Evolutionary conservation across 2,113 vertebrate species (phyloP), one percentile per base, ranked within the genome.

Genomic region (Scatophagus argus): DNA sequence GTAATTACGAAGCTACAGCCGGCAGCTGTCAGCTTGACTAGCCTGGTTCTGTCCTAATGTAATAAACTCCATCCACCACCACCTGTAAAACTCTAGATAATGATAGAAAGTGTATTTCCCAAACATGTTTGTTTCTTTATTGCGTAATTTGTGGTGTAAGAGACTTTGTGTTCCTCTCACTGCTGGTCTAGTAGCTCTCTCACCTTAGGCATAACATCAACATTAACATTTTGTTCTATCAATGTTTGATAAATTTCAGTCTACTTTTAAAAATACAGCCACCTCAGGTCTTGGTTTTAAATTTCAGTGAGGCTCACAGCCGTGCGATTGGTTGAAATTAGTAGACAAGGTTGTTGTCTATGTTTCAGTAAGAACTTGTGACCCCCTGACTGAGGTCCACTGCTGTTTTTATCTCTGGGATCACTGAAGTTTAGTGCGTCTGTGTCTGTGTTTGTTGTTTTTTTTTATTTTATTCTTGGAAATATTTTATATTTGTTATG

Each of bases 381-480:
- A n/a, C n/a, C n/a, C n/a, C n/a, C n/a, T n/a, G n/a, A n/a, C n/a
- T n/a, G n/a, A n/a, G n/a, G n/a, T n/a, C n/a, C n/a, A n/a, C n/a
- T n/a, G n/a, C 29, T 17, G 21, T 52, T 77, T 27, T 38, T 70
- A 32, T 52, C 5, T 12, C 12, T 55, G 21, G 0, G 9, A 23
- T 34, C 34, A 52, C 17, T 27, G 10, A 3, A 16, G 12, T 58
- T 62, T 32, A 38, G 6, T 65, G 14, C 49, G 29, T 74, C 44
- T 69, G 10, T 59, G 27, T 59, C n/a, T n/a, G n/a, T n/a, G n/a
- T n/a, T n/a, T n/a, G n/a, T n/a, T n/a, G n/a, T n/a, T n/a, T n/a
- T n/a, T n/a, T n/a, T n/a, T n/a, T n/a, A n/a, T 59, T 81, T 49
- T 70, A 46, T 68, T 62, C 49, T 84, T 38, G 54, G 14, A 51